A percentile compares a stretch with the other conserved stretches of the same genome.
These are phyloP conservation scores for Eriocheir sinensis DNA, from an alignment of 1,140 invertebrate species.

Conservation along the genomic window DNA sequence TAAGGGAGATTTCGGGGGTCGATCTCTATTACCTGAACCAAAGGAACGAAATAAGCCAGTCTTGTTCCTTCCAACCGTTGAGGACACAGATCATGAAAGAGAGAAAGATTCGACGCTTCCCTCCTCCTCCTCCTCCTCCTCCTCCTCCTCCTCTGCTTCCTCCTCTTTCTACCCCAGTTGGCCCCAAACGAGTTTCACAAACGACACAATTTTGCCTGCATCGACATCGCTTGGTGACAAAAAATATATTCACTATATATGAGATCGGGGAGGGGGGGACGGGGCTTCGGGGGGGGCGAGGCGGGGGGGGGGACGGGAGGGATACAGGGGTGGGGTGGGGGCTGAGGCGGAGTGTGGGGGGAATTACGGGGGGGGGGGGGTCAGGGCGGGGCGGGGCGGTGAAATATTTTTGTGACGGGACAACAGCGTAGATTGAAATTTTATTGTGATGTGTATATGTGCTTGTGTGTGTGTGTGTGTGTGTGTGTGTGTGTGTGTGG, in stretches of 20 bases:
- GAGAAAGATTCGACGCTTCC: not conserved
- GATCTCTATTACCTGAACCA: not conserved
- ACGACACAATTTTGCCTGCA: not conserved
- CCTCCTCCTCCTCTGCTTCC: not conserved
- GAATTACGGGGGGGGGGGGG: too few relatives aligned
- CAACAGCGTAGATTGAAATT: not conserved
- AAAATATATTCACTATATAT: too few relatives aligned
- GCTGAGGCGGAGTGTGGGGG: too few relatives aligned
- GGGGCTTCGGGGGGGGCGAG: too few relatives aligned
- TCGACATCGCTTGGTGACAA: not conserved
- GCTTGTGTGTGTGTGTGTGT: not conserved
- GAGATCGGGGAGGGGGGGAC: too few relatives aligned
- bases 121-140: not conserved
- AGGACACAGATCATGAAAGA: not conserved
- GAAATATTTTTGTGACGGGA: constrained; percentile 26
- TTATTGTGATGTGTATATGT: not conserved
- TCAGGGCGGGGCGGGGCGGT: too few relatives aligned
- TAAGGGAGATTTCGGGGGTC: not conserved
- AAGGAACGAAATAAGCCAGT: not conserved
- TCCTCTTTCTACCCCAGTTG: not conserved
- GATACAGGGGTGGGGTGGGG: too few relatives aligned
- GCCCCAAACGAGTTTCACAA: not conserved
- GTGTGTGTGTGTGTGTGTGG: too few relatives aligned
- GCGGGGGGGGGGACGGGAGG: too few relatives aligned
- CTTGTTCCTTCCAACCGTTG: not conserved